Evolutionary conservation across 2,797 vertebrate species (phyloP).

Genomic region (Morus bassanus): DNA sequence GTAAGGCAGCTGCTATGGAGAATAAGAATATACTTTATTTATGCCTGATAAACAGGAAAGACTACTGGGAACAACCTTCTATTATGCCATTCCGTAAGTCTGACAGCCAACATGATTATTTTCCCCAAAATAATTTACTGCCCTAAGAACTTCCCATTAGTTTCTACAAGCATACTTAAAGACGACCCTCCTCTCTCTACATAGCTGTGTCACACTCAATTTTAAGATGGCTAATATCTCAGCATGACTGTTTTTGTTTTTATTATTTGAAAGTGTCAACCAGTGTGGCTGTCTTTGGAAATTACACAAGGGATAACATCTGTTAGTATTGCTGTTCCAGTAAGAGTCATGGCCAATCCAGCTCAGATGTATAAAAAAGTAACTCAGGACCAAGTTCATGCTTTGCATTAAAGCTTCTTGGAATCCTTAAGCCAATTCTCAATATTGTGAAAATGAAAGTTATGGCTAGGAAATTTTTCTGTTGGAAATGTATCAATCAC

Average conservation of each 20-base stretch:
- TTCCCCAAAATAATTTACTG: neutral
- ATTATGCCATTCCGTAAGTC: neutral
- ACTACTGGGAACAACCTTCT: neutral
- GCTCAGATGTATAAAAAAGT: neutral
- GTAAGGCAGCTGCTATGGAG: neutral
- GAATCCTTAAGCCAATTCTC: neutral
- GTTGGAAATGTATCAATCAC: neutral
- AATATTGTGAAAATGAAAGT: neutral
- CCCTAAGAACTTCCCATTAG: neutral
- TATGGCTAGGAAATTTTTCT: neutral
- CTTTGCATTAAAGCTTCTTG: neutral
- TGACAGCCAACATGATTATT: neutral
- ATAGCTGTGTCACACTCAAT: neutral
- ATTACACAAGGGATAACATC: conserved; percentile 59
- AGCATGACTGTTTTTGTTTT: neutral
- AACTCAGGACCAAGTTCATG: neutral
- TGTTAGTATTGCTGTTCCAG: conserved; percentile 33
- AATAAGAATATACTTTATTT: neutral
- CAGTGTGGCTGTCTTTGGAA: neutral
- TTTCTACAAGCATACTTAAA: neutral
- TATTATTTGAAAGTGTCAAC: conserved; percentile 23
- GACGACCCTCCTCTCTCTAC: neutral
- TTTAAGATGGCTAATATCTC: neutral
- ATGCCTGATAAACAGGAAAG: neutral
- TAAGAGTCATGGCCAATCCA: neutral